These are phyloP conservation scores for Steromphala cineraria DNA, from an alignment of 2,888 invertebrate genomes.

Conservation along the genomic window DNA sequence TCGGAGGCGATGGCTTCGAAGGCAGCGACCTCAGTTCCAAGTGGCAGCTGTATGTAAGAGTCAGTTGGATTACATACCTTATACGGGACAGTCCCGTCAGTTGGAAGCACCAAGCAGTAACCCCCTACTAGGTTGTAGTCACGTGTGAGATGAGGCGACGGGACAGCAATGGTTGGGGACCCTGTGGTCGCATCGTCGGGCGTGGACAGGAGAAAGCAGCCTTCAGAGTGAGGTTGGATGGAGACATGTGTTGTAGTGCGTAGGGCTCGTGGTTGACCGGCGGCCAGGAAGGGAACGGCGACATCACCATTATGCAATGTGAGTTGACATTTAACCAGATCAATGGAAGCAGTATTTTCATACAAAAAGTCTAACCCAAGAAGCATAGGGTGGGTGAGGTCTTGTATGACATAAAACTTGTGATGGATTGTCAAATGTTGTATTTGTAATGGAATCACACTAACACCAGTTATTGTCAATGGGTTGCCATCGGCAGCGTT, in stretches of 20 bases:
- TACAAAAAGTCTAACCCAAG: constrained; percentile 41
- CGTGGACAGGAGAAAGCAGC: neutral
- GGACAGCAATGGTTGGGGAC: neutral
- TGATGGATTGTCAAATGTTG: neutral
- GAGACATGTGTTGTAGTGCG: neutral
- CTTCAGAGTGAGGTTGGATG: neutral
- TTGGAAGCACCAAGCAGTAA: neutral
- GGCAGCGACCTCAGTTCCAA: constrained; percentile 28
- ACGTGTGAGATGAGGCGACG: neutral
- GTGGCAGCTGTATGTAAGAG: constrained; percentile 25
- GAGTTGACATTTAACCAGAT: constrained; percentile 29
- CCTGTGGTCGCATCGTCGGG: neutral
- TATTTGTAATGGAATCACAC: neutral
- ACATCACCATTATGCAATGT: neutral
- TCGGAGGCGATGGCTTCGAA: constrained; percentile 9
- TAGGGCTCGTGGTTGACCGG: neutral
- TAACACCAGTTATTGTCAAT: constrained; percentile 17
- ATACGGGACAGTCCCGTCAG: neutral
- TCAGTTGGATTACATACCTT: constrained; percentile 35
- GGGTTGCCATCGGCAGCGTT: constrained; percentile 21
- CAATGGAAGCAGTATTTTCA: constrained; percentile 27
- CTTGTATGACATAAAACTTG: constrained; percentile 18
- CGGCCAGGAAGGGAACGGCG: neutral
- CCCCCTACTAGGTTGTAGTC: neutral
- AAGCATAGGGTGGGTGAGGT: constrained; percentile 10